A percentile compares a stretch with the other conserved stretches of the same genome.
phyloP scores from a whole-genome alignment of 2,888 invertebrate species.

The Melipona bicolor region DNA sequence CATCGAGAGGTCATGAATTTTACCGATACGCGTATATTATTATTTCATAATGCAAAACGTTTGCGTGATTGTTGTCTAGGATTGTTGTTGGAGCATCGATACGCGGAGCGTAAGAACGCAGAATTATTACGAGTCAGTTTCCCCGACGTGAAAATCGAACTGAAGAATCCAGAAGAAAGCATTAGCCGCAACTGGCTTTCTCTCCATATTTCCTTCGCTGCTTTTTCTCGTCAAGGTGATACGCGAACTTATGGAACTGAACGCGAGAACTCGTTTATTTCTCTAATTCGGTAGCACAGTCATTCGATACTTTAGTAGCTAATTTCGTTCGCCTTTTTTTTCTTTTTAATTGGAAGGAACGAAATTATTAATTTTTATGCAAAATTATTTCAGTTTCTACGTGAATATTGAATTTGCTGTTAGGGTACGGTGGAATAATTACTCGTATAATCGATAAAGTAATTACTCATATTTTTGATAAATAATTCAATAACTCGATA shows the following conservation, averaged over 20 bases:
- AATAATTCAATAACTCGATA: too few relatives aligned
- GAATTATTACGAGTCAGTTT: conserved; percentile 31
- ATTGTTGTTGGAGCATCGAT: background rate
- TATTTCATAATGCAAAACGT: background rate
- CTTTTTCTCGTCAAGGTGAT: conserved; percentile 19
- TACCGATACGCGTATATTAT: background rate
- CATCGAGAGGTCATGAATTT: background rate
- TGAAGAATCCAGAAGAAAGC: conserved; percentile 52
- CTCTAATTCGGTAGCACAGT: background rate
- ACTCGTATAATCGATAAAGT: background rate
- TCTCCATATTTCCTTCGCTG: conserved; percentile 38
- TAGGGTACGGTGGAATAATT: background rate
- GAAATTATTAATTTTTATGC: too few relatives aligned
- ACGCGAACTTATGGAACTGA: background rate
- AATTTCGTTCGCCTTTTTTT: too few relatives aligned
- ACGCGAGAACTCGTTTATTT: background rate
- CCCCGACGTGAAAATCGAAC: conserved; percentile 41
- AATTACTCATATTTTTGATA: too few relatives aligned
- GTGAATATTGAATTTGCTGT: background rate
- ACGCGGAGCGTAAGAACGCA: background rate
- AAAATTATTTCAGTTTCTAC: background rate
- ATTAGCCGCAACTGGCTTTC: conserved; percentile 46
- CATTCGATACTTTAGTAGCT: background rate
- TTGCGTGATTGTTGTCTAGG: background rate
- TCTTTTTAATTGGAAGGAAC: too few relatives aligned